These are phyloP conservation scores for Denticeps clupeoides DNA, from an alignment of 2,797 vertebrate genomes.

Conservation along the genomic window DNA sequence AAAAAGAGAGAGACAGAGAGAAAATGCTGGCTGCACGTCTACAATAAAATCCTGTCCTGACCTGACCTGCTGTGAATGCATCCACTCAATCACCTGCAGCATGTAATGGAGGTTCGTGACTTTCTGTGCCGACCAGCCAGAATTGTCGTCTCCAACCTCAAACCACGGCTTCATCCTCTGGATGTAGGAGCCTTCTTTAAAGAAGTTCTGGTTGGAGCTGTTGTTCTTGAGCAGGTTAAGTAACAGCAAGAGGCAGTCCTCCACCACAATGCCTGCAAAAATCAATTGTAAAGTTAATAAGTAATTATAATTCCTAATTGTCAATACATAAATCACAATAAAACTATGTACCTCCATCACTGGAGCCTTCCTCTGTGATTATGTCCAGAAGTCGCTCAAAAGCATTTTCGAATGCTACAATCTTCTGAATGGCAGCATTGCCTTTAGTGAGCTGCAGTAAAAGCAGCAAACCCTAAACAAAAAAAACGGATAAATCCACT, in stretches of 20 bases:
- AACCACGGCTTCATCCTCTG: slow-evolving; percentile 98
- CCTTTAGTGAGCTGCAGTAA: slow-evolving; percentile 92
- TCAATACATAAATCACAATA: too few species aligned
- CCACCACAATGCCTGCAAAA: slow-evolving; percentile 87
- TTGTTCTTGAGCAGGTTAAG: slow-evolving; percentile 93
- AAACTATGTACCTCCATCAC: slow-evolving; percentile 88
- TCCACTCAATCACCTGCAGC: slow-evolving; percentile 96
- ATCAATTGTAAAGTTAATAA: too few species aligned
- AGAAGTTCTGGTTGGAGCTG: slow-evolving; percentile 99
- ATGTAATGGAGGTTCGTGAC: slow-evolving; percentile 96
- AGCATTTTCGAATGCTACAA: slow-evolving; percentile 96
- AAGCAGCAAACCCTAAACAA: slow-evolving; percentile 75
- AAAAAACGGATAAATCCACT: slow-evolving; percentile 4
- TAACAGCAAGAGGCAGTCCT: slow-evolving; percentile 89
- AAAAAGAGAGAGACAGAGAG: too few species aligned
- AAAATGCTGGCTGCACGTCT: too few species aligned
- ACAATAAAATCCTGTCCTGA: too few species aligned
- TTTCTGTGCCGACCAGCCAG: slow-evolving; percentile 96
- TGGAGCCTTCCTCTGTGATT: slow-evolving; percentile 91
- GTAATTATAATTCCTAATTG: too few species aligned
- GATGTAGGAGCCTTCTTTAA: slow-evolving; percentile 97
- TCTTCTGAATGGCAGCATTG: slow-evolving; percentile 97
- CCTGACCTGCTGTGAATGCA: too few species aligned
- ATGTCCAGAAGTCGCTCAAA: slow-evolving; percentile 95
- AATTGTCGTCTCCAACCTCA: slow-evolving; percentile 92